phyloP scores from a whole-genome alignment of 2,113 vertebrate species.

The Myxocyprinus asiaticus region DNA sequence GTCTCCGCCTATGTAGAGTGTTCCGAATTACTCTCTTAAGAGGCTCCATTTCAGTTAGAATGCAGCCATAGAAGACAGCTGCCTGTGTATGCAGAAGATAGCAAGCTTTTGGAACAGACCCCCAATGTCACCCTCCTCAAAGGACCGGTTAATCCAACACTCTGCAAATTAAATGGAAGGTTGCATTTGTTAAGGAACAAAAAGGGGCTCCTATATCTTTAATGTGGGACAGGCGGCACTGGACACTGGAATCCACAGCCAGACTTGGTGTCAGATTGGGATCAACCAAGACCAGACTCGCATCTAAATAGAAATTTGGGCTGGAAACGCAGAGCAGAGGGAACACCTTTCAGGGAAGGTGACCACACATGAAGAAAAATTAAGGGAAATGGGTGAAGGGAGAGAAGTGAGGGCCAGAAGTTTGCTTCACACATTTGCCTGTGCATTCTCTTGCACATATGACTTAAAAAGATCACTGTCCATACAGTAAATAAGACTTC shows the following conservation, averaged over 20 bases:
- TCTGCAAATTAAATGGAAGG: constrained; percentile 30
- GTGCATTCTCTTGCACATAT: not conserved
- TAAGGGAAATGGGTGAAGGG: too few relatives aligned
- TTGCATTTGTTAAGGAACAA: constrained; percentile 23
- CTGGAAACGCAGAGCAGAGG: not conserved
- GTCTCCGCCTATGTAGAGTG: too few relatives aligned
- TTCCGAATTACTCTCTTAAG: too few relatives aligned
- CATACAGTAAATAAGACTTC: not conserved
- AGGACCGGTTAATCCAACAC: constrained; percentile 23
- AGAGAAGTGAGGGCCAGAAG: not conserved
- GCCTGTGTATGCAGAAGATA: too few relatives aligned
- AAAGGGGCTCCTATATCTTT: constrained; percentile 31
- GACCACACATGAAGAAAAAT: constrained; percentile 43
- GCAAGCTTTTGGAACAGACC: too few relatives aligned
- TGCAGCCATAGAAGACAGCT: too few relatives aligned
- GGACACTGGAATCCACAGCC: constrained; percentile 33
- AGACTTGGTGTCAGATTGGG: constrained; percentile 4
- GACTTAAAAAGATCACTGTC: not conserved
- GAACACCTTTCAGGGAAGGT: constrained; percentile 25
- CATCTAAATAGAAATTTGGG: constrained; percentile 25
- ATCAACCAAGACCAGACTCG: constrained; percentile 27
- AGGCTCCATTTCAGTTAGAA: too few relatives aligned
- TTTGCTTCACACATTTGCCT: constrained; percentile 39
- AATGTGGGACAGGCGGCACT: constrained; percentile 18
- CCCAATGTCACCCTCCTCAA: constrained; percentile 36